phyloP scores from a whole-genome alignment of 2,797 vertebrate genomes.

The Rhynchotus rufescens region DNA sequence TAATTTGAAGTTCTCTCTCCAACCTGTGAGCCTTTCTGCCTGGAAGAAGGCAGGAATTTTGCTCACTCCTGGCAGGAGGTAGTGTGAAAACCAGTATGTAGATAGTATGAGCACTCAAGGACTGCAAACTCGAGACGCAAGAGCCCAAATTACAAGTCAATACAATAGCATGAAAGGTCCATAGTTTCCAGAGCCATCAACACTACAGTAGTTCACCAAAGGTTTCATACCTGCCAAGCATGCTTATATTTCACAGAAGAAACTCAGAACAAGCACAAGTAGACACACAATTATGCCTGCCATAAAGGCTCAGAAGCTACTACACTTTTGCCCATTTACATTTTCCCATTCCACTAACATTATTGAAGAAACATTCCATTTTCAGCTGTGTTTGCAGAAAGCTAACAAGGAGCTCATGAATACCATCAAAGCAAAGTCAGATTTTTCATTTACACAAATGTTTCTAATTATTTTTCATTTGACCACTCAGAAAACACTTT shows the following conservation, averaged over 20 bases:
- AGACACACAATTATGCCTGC: background rate
- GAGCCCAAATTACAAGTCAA: background rate
- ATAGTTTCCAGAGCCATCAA: background rate
- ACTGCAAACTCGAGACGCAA: background rate
- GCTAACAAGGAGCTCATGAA: conserved; percentile 40
- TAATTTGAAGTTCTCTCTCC: background rate
- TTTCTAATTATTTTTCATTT: conserved; percentile 39
- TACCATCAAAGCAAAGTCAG: conserved; percentile 44
- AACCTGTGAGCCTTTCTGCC: background rate
- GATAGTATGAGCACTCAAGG: background rate
- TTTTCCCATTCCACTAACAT: conserved; percentile 1
- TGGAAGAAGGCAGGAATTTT: background rate
- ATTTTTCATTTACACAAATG: conserved; percentile 56
- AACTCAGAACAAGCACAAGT: background rate
- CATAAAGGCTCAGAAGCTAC: conserved; percentile 22
- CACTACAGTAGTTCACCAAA: background rate
- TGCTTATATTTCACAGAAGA: background rate
- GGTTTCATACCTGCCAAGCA: background rate
- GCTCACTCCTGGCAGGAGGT: background rate
- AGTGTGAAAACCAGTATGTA: background rate
- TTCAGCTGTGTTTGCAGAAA: conserved; percentile 45
- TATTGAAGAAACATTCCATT: conserved; percentile 54
- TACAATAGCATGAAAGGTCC: background rate
- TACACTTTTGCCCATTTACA: conserved; percentile 2
- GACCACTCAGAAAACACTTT: conserved; percentile 8